These are phyloP conservation scores for Ferdinandea cuprea DNA, from an alignment of 2,888 invertebrate species.

Conservation along the genomic window DNA sequence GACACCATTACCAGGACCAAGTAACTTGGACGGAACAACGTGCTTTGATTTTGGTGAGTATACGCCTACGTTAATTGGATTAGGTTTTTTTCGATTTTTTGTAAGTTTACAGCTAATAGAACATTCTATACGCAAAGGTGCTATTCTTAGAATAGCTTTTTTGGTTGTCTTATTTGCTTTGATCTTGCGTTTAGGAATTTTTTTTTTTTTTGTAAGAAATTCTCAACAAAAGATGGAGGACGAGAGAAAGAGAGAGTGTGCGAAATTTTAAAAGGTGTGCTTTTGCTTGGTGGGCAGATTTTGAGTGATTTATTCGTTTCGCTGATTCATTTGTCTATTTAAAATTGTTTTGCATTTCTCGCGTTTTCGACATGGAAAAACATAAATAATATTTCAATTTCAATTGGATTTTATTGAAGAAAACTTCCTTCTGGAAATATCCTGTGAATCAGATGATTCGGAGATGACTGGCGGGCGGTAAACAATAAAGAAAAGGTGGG, in stretches of 20 bases:
- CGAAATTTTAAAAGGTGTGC: constrained; percentile 34
- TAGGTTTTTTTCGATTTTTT: constrained; percentile 11
- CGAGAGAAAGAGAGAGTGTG: too few species aligned
- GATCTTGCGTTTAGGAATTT: constrained; percentile 36
- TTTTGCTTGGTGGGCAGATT: background rate
- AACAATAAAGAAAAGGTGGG: too few species aligned
- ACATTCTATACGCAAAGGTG: constrained; percentile 50
- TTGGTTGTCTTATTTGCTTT: constrained; percentile 23
- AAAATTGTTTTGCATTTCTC: constrained; percentile 16
- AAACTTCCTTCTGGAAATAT: too few species aligned
- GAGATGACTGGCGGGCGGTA: too few species aligned
- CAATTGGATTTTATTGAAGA: too few species aligned
- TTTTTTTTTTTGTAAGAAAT: too few species aligned
- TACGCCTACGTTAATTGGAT: background rate
- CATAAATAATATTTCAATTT: too few species aligned
- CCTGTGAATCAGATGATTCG: too few species aligned
- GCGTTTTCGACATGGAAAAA: too few species aligned
- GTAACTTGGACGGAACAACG: constrained; percentile 69
- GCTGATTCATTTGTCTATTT: constrained; percentile 64
- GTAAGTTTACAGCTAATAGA: constrained; percentile 45
- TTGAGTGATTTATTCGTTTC: constrained; percentile 1
- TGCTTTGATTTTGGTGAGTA: constrained; percentile 77
- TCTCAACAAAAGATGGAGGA: background rate
- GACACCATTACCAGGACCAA: constrained; percentile 68
- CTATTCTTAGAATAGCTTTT: constrained; percentile 51